A percentile compares a stretch with the other conserved stretches of the same genome.
Evolutionary conservation across 2,888 invertebrate species (phyloP).

Genomic region (Tetragnatha montana): DNA sequence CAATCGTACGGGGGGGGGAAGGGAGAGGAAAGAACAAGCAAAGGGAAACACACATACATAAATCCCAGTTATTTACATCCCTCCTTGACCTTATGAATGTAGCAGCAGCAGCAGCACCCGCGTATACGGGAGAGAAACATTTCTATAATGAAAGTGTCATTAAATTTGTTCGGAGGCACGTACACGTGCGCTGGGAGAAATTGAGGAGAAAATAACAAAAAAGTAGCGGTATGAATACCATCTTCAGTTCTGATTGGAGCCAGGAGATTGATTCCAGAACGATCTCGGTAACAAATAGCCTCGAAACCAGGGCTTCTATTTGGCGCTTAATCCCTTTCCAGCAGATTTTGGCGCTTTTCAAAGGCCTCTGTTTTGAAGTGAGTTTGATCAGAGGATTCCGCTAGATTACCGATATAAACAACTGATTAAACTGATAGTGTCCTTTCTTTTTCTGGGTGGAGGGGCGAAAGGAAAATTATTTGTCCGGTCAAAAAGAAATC

Average conservation of each 20-base stretch:
- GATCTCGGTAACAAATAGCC: slow-evolving; percentile 29
- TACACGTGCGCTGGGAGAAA: not conserved
- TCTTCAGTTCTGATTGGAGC: not conserved
- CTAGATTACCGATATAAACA: not conserved
- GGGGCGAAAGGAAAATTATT: not conserved
- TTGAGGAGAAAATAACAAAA: not conserved
- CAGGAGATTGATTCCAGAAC: slow-evolving; percentile 3
- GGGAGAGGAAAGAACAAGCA: not conserved
- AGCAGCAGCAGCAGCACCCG: not conserved
- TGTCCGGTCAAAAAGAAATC: not conserved
- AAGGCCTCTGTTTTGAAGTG: not conserved
- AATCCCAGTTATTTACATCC: slow-evolving; percentile 58
- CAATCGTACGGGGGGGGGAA: slow-evolving; percentile 36
- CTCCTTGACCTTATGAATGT: slow-evolving; percentile 41
- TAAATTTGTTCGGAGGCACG: slow-evolving; percentile 41
- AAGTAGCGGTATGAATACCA: slow-evolving; percentile 13
- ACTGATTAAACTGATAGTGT: not conserved
- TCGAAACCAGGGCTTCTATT: not conserved
- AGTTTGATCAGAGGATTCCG: not conserved
- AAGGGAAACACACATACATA: slow-evolving; percentile 40
- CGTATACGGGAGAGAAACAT: slow-evolving; percentile 2
- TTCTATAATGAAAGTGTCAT: slow-evolving; percentile 40
- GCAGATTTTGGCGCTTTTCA: not conserved
- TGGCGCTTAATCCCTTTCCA: slow-evolving; percentile 21
- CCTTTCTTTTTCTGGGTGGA: not conserved